Evolutionary conservation across 2,113 vertebrate species (phyloP).

Genomic region (Euleptes europaea): DNA sequence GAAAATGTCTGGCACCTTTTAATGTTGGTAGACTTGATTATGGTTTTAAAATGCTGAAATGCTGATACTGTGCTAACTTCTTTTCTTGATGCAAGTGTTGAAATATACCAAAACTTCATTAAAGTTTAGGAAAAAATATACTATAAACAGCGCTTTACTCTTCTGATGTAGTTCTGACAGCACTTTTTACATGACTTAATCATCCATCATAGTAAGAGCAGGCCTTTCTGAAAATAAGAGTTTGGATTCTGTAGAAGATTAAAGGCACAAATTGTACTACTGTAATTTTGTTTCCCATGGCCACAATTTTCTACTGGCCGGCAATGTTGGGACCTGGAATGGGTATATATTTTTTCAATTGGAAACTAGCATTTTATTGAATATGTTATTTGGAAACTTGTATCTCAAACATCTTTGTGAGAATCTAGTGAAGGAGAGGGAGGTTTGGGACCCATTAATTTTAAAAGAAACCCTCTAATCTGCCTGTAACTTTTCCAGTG

Average conservation of each 20-base stretch:
- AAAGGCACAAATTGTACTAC: conserved; percentile 20
- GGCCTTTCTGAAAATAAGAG: not conserved
- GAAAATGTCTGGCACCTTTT: conserved; percentile 15
- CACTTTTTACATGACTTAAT: not conserved
- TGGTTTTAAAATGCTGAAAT: not conserved
- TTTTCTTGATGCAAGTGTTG: not conserved
- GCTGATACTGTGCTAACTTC: not conserved
- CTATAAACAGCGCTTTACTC: not conserved
- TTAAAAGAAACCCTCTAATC: conserved; percentile 27
- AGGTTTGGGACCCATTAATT: conserved; percentile 22
- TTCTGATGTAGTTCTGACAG: not conserved
- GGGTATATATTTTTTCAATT: conserved; percentile 18
- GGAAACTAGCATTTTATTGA: not conserved
- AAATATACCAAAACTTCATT: not conserved
- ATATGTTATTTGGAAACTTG: conserved; percentile 16
- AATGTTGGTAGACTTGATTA: not conserved
- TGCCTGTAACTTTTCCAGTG: conserved; percentile 14
- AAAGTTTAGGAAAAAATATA: not conserved
- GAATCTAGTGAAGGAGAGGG: not conserved
- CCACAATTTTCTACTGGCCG: conserved; percentile 3
- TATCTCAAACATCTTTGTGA: not conserved
- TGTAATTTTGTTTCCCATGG: conserved; percentile 24
- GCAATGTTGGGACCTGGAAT: not conserved
- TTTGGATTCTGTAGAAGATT: conserved; percentile 4
- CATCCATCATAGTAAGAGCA: not conserved